Percentiles rank a stretch among this genome's conserved stretches.
phyloP scores from a whole-genome alignment of 2,113 vertebrate genomes.

The Psephotus haematonotus region DNA sequence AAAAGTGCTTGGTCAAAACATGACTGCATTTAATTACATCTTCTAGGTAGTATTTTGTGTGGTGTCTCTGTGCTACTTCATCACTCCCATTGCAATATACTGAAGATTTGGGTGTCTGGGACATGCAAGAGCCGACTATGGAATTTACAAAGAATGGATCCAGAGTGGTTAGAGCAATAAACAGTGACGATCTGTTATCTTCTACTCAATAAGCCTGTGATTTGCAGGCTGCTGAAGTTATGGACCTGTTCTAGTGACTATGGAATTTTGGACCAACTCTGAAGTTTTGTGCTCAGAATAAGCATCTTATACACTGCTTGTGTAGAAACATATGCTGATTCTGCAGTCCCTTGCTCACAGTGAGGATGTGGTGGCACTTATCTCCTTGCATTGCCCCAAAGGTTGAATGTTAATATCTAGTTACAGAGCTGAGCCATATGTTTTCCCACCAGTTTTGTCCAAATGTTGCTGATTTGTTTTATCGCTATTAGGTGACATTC shows the following conservation, averaged over 20 bases:
- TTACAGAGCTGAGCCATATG: conserved; percentile 37
- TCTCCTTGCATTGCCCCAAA: conserved; percentile 27
- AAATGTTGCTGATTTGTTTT: conserved; percentile 61
- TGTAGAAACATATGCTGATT: conserved; percentile 28
- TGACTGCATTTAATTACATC: background rate
- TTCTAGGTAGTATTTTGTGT: background rate
- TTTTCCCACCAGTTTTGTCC: background rate
- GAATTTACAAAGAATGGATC: background rate
- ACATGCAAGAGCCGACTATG: background rate
- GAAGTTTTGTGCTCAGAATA: conserved; percentile 9
- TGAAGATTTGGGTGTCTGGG: background rate
- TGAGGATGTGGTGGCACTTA: conserved; percentile 33
- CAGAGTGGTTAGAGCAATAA: background rate
- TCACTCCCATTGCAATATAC: background rate
- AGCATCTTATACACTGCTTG: background rate
- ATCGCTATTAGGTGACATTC: conserved; percentile 50
- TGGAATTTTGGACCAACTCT: background rate
- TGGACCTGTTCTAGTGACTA: conserved; percentile 13
- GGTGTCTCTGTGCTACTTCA: background rate
- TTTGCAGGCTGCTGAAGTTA: background rate
- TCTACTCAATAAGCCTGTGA: background rate
- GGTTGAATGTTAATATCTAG: background rate
- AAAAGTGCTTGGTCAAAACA: background rate
- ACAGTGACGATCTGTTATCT: background rate
- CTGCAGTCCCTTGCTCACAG: background rate